Evolutionary conservation across 2,797 vertebrate genomes (phyloP), one percentile per base, ranked within the genome.

Genomic region (Galago senegalensis): DNA sequence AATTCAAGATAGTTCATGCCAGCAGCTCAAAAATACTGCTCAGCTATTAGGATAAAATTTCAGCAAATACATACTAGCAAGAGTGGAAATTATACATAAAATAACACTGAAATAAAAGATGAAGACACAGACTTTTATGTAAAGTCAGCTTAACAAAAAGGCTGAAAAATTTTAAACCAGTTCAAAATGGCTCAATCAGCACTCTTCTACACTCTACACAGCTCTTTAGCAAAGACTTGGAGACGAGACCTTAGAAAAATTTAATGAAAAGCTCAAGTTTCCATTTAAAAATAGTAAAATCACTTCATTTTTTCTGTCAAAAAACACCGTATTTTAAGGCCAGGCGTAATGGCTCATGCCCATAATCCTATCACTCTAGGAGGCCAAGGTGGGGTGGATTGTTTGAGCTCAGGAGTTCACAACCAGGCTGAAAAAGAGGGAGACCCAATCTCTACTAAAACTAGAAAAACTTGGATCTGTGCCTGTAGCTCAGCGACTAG

Each of bases 181-280:
- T 89, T 96, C 89, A 70, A 61, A 88, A 0, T 34, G 72, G 25
- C 65, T 60, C 58, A 72, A 20, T 90, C 17, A 46, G 8, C 60
- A 65, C 25, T 87, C 67, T 77, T 49, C 77, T 91, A 34, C 31
- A 25, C 31, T 70, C 25, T 76, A 53, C 17, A 75, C 17, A 96
- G 75, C 16, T 73, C 65, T 84, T 81, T 7, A 75, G 60, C 46
- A 89, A 87, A 92, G 31, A 37, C n/a, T 60, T n/a, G 49, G 17
- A 70, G 61, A 86, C 65, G 8, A 89, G 58, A 76, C 58, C n/a
- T 92, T 40, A 16, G 58, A 84, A 80, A 46, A 94, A 46, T 61
- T 56, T 89, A 20, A 60, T 91, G 43, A 75, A 69, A 88, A 93
- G 37, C 43, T 92, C 84, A 92, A 49, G 88, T 75, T 94, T 87